These are phyloP conservation scores for Campopleginae sp. DNA, from an alignment of 2,888 invertebrate genomes.

Conservation along the genomic window DNA sequence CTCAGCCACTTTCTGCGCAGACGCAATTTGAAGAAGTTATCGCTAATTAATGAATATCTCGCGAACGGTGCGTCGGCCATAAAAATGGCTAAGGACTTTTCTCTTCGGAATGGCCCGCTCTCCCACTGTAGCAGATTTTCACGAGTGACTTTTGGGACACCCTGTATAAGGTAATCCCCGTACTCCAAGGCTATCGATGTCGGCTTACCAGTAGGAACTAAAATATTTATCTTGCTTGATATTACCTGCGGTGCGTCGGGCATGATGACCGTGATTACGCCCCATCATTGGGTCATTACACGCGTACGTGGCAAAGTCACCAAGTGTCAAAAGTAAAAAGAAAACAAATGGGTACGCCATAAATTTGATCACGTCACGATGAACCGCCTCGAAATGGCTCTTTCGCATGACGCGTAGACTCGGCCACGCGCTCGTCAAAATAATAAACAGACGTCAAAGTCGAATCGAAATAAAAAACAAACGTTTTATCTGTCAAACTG, in stretches of 20 bases:
- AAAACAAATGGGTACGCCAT: background rate
- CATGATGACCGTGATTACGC: background rate
- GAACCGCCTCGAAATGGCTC: background rate
- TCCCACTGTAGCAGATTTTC: background rate
- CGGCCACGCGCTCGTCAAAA: background rate
- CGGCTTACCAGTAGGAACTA: background rate
- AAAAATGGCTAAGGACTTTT: background rate
- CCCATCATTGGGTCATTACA: conserved; percentile 8
- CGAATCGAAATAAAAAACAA: background rate
- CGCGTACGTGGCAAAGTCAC: conserved; percentile 14
- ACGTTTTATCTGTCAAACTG: background rate
- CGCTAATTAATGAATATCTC: background rate
- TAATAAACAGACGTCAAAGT: background rate
- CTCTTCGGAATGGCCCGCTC: background rate
- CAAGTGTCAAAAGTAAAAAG: background rate
- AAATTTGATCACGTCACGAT: background rate
- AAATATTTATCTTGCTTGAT: background rate
- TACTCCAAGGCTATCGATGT: background rate
- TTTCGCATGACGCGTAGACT: background rate
- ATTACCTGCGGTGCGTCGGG: background rate
- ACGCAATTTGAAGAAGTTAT: background rate
- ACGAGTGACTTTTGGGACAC: background rate
- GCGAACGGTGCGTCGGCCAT: background rate
- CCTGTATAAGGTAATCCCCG: background rate
- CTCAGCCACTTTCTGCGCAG: background rate